These are phyloP conservation scores for Hirtodrosophila histrioides DNA, from an alignment of 2,888 invertebrate genomes.

Conservation along the genomic window DNA sequence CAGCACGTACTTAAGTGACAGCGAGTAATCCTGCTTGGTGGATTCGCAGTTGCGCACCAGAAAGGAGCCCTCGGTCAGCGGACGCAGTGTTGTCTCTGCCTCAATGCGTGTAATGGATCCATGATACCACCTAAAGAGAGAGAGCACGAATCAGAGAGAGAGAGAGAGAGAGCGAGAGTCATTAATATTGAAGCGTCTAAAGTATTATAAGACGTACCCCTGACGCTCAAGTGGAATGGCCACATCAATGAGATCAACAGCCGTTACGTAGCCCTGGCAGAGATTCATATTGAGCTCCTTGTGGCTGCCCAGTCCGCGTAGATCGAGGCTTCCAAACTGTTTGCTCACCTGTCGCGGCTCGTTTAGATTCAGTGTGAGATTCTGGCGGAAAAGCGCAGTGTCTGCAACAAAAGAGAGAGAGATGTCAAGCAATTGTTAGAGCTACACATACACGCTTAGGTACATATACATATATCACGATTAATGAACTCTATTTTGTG, in stretches of 20 bases:
- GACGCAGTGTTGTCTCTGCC: slow-evolving; percentile 94
- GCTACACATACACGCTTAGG: too few relatives aligned
- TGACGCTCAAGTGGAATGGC: slow-evolving; percentile 93
- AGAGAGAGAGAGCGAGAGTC: not conserved
- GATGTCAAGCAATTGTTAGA: too few relatives aligned
- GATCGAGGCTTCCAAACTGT: slow-evolving; percentile 84
- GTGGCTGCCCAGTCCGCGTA: slow-evolving; percentile 84
- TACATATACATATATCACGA: too few relatives aligned
- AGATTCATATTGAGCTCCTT: slow-evolving; percentile 90
- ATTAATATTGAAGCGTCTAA: not conserved
- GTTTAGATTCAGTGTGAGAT: slow-evolving; percentile 90
- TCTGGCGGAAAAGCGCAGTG: slow-evolving; percentile 87
- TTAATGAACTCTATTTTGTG: too few relatives aligned
- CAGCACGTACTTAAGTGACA: slow-evolving; percentile 94
- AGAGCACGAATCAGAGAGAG: not conserved
- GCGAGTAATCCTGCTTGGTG: slow-evolving; percentile 95
- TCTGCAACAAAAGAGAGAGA: slow-evolving; percentile 82
- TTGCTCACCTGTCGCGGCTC: slow-evolving; percentile 83
- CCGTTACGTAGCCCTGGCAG: slow-evolving; percentile 85
- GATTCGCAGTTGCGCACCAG: slow-evolving; percentile 97
- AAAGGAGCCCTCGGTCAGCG: slow-evolving; percentile 95
- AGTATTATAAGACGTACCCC: slow-evolving; percentile 87
- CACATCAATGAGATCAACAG: slow-evolving; percentile 91
- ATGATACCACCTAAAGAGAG: slow-evolving; percentile 93
- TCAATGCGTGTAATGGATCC: slow-evolving; percentile 95